Evolutionary conservation across 2,113 vertebrate species (phyloP), one percentile per base, ranked within the genome.

Genomic region (Todiramphus saurophagus): DNA sequence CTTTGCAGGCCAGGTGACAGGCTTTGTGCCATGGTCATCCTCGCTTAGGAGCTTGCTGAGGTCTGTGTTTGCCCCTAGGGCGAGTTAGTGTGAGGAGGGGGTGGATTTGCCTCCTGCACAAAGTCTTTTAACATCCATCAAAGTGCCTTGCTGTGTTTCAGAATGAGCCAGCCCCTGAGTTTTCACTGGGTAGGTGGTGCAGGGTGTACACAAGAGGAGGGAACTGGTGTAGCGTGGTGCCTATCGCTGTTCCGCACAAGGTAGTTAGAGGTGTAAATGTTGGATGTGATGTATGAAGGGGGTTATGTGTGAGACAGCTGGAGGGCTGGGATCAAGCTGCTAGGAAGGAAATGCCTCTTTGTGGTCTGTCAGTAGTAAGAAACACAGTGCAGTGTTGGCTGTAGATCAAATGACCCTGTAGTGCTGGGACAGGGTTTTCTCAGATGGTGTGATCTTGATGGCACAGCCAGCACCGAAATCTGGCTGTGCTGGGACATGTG

Each of bases 131-230:
- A 53, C 55, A 43, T 44, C 91, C 77, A 43, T 94, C 67, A 39
- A 66, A 97, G 96, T 96, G 96, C 94, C 96, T 96, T 93, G 96
- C 92, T 93, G 60, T 76, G 35, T 82, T 92, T 96, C 87, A 96
- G 96, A 94, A 94, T 76, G 72, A 92, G 87, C 48, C 85, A 86
- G 55, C 51, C 91, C 70, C 46, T 6, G 59, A 68, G 59, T 31
- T 80, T 44, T 81, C 3, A 7, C 69, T 79, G 58, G 48, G 87
- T 50, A n/a, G 69, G 80, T 84, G 75, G 69, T 87, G 39, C 80
- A 60, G 33, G 66, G 43, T 48, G 39, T 50, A 12, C 78, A 55
- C 19, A 58, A 30, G 55, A 27, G 30, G 60, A 62, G 75, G 23
- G 59, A 91, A 48, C 27, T 0, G 8, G 44, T 30, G 3, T 46